Percentiles rank a stretch among this genome's conserved stretches.
Conservation (phyloP, 37 sponge, comb jelly and placozoan species). For the Crambe crambe region DNA sequence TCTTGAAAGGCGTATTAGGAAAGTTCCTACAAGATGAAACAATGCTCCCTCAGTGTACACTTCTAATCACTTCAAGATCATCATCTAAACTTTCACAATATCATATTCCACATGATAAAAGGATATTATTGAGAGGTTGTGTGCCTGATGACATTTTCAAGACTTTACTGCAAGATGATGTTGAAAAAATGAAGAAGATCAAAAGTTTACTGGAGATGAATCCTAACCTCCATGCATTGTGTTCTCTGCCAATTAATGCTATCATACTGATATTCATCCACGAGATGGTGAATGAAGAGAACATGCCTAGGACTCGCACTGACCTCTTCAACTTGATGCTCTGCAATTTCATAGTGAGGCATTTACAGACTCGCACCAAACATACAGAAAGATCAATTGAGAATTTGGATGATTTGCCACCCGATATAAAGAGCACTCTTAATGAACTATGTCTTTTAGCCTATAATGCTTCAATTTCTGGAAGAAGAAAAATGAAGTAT, state of each 20-base stretch:
- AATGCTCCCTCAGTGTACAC: not conserved
- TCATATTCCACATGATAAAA: not conserved
- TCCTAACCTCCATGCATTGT: not conserved
- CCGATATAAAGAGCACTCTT: not conserved
- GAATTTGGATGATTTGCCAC: not conserved
- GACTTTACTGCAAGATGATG: not conserved
- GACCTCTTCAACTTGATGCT: not conserved
- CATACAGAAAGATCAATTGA: not conserved
- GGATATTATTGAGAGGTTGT: not conserved
- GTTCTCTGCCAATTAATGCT: not conserved
- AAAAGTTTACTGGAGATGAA: not conserved
- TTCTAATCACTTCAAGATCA: not conserved
- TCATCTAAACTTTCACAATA: not conserved
- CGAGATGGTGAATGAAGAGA: not conserved
- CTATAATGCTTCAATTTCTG: not conserved
- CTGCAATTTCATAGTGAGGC: not conserved
- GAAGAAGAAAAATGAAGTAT: not conserved
- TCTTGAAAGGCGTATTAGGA: not conserved
- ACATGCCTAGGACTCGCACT: not conserved
- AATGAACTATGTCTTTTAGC: not conserved
- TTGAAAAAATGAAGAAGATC: not conserved
- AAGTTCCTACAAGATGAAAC: not conserved
- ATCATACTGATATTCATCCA: not conserved
- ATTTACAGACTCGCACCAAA: not conserved
- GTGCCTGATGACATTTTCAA: not conserved